Evolutionary conservation across 2,888 invertebrate genomes (phyloP).

Genomic region (Macrosoma leucophasiata): DNA sequence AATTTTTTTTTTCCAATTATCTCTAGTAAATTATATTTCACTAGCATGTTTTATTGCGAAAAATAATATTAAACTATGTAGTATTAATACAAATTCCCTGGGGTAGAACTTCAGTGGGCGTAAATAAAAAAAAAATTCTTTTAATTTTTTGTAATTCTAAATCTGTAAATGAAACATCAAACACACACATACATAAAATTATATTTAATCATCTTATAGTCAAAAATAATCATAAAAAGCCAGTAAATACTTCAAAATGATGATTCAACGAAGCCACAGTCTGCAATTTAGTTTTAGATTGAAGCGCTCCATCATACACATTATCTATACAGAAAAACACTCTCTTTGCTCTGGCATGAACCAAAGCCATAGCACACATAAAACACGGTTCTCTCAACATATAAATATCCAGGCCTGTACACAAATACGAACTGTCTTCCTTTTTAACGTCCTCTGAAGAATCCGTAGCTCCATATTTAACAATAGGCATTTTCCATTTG

Average conservation of each 20-base stretch:
- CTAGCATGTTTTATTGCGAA: too few relatives aligned
- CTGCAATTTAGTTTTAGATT: constrained; percentile 84
- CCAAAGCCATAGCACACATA: constrained; percentile 96
- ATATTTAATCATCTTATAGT: background rate
- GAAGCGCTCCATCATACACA: constrained; percentile 80
- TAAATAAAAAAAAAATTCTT: background rate
- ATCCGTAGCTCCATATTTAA: constrained; percentile 74
- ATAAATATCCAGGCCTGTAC: constrained; percentile 92
- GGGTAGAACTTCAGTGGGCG: too few relatives aligned
- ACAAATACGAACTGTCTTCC: constrained; percentile 82
- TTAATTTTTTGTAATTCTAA: background rate
- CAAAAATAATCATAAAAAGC: constrained; percentile 50
- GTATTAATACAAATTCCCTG: too few relatives aligned
- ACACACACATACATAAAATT: background rate
- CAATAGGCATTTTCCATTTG: too few relatives aligned
- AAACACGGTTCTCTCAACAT: constrained; percentile 91
- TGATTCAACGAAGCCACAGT: constrained; percentile 89
- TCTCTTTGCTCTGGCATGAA: constrained; percentile 90
- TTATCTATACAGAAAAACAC: constrained; percentile 83
- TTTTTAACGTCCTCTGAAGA: constrained; percentile 41
- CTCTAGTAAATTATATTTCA: too few relatives aligned
- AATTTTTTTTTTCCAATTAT: too few relatives aligned
- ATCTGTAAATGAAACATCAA: background rate
- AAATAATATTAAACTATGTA: too few relatives aligned
- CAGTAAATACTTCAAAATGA: constrained; percentile 90